Conservation (phyloP, 2,113 vertebrate genomes). For the Acanthochromis polyacanthus region DNA sequence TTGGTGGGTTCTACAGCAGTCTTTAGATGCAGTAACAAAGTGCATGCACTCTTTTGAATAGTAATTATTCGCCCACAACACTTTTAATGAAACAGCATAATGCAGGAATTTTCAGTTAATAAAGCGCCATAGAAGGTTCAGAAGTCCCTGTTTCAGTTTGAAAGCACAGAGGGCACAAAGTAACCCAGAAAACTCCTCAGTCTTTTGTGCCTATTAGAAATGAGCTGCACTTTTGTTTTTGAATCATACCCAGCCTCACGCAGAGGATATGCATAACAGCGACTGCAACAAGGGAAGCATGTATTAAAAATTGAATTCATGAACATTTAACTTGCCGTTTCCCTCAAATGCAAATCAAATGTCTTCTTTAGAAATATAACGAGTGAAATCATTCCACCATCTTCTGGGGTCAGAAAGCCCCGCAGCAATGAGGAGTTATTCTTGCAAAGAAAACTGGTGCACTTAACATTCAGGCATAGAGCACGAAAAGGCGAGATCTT, state of each 20-base stretch:
- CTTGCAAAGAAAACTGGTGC: constrained; percentile 1
- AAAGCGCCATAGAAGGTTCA: constrained; percentile 38
- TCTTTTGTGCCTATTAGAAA: constrained; percentile 47
- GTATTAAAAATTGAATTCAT: constrained; percentile 57
- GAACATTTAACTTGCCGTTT: constrained; percentile 50
- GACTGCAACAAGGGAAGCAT: constrained; percentile 15
- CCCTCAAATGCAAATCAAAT: constrained; percentile 37
- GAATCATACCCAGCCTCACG: neutral
- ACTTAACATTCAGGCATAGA: neutral
- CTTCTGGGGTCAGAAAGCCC: constrained; percentile 7
- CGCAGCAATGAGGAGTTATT: neutral
- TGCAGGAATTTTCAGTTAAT: constrained; percentile 40
- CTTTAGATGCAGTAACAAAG: constrained; percentile 6
- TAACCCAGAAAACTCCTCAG: constrained; percentile 58
- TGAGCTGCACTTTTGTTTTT: constrained; percentile 56
- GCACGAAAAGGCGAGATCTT: neutral
- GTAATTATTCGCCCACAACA: constrained; percentile 35
- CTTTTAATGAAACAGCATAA: constrained; percentile 65
- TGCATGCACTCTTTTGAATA: constrained; percentile 6
- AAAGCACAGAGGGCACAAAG: constrained; percentile 43
- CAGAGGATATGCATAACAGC: constrained; percentile 16
- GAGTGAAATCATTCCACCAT: neutral
- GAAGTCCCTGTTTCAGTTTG: constrained; percentile 34
- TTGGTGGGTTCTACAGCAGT: neutral
- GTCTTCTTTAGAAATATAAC: constrained; percentile 4